Conservation (phyloP, 2,888 invertebrate genomes). For the Nemurella pictetii region DNA sequence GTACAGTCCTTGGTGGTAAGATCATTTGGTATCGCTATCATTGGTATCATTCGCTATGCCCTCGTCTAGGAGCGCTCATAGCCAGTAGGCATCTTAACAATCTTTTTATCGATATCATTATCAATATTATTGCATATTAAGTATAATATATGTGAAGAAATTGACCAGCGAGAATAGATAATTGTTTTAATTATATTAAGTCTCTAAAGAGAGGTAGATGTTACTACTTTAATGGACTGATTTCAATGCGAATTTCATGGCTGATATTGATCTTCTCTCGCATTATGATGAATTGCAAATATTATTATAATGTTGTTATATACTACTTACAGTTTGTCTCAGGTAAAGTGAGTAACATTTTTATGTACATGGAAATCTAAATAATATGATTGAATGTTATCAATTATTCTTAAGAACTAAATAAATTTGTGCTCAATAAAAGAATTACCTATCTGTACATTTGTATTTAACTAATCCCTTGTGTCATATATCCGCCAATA, state of each 20-base stretch:
- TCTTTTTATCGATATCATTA: not conserved
- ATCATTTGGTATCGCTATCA: too few species aligned
- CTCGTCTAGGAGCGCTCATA: not conserved
- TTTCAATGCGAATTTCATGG: not conserved
- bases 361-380: constrained; percentile 17
- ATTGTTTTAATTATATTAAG: not conserved
- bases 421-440: constrained; percentile 12
- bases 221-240: not conserved
- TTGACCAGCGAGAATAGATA: not conserved
- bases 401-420: not conserved
- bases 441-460: not conserved
- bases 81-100: not conserved
- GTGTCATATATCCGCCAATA: too few species aligned
- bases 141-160: not conserved
- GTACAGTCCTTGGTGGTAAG: not conserved
- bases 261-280: constrained; percentile 1
- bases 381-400: constrained; percentile 14
- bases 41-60: too few species aligned
- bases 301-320: constrained; percentile 15
- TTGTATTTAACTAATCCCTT: too few species aligned
- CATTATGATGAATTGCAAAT: not conserved
- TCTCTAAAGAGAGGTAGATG: not conserved
- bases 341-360: constrained; percentile 30
- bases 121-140: too few species aligned
- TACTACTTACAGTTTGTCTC: constrained; percentile 22